phyloP scores from a whole-genome alignment of 2,113 vertebrate species.

The Isichthys henryi region DNA sequence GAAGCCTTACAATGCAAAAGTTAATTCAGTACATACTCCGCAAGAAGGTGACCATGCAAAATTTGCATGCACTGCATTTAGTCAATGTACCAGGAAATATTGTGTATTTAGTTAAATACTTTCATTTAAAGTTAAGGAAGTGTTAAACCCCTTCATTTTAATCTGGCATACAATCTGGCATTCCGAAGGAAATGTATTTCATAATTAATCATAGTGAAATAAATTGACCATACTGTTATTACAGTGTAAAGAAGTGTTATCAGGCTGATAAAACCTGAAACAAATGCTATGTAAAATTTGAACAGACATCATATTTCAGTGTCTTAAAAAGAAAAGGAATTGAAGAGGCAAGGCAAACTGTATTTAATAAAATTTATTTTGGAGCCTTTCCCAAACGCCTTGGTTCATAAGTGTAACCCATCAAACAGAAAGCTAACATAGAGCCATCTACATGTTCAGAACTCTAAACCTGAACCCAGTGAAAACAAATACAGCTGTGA shows the following conservation, averaged over 20 bases:
- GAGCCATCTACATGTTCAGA: neutral
- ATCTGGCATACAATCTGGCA: neutral
- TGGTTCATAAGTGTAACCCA: neutral
- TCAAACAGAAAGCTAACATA: slow-evolving; percentile 12
- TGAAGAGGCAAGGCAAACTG: neutral
- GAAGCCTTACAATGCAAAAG: neutral
- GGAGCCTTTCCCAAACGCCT: neutral
- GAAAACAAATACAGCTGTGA: slow-evolving; percentile 12
- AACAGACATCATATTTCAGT: slow-evolving; percentile 4
- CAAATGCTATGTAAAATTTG: neutral
- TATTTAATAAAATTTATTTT: slow-evolving; percentile 2
- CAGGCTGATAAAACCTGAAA: neutral
- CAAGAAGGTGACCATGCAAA: neutral
- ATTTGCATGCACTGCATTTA: neutral
- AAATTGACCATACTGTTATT: neutral
- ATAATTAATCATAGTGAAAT: neutral
- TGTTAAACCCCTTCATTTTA: neutral
- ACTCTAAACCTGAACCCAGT: slow-evolving; percentile 1
- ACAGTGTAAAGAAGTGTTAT: slow-evolving; percentile 5
- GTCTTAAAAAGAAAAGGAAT: slow-evolving; percentile 2
- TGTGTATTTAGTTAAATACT: neutral
- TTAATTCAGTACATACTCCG: neutral
- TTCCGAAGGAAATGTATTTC: neutral
- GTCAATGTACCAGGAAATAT: neutral
- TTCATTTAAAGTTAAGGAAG: neutral